Evolutionary conservation across 2,797 vertebrate genomes (phyloP).

Genomic region (Fistularia tabacaria): DNA sequence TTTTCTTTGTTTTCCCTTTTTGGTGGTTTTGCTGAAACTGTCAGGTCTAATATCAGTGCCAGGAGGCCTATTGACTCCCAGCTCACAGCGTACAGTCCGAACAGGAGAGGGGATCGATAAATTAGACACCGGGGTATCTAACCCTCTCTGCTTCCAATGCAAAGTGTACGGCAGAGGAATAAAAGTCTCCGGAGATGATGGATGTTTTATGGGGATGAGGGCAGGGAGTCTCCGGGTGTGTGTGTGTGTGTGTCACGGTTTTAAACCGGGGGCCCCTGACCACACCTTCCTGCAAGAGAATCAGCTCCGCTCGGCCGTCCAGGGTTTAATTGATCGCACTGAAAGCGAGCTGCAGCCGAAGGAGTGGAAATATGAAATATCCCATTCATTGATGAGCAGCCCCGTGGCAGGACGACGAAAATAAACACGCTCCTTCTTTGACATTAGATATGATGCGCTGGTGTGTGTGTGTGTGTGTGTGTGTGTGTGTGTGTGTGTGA

Average conservation of each 20-base stretch:
- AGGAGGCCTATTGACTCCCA: slow-evolving; percentile 54
- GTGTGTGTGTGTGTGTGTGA: not conserved
- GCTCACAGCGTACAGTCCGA: slow-evolving; percentile 10
- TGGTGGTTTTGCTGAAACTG: slow-evolving; percentile 22
- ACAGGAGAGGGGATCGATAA: slow-evolving; percentile 45
- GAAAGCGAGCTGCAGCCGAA: not conserved
- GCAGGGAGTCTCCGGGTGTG: slow-evolving; percentile 36
- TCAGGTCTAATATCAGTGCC: slow-evolving; percentile 21
- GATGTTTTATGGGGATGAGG: slow-evolving; percentile 54
- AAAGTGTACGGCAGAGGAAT: slow-evolving; percentile 61
- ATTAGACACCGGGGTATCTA: slow-evolving; percentile 64
- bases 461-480: not conserved
- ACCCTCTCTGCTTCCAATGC: slow-evolving; percentile 58
- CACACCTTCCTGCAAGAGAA: slow-evolving; percentile 29
- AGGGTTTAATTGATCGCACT: slow-evolving; percentile 39
- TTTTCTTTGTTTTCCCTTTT: slow-evolving; percentile 14
- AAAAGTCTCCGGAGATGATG: slow-evolving; percentile 52
- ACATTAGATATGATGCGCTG: slow-evolving; percentile 58
- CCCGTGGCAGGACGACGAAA: slow-evolving; percentile 20
- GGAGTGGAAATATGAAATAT: slow-evolving; percentile 6
- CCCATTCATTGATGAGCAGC: slow-evolving; percentile 2
- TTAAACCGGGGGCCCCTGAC: slow-evolving; percentile 39
- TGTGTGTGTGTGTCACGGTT: slow-evolving; percentile 30
- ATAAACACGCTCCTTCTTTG: slow-evolving; percentile 18
- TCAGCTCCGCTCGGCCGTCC: slow-evolving; percentile 34